Percentiles rank a stretch among this genome's conserved stretches.
phyloP scores from a whole-genome alignment of 2,797 vertebrate genomes.

The Perodicticus potto region DNA sequence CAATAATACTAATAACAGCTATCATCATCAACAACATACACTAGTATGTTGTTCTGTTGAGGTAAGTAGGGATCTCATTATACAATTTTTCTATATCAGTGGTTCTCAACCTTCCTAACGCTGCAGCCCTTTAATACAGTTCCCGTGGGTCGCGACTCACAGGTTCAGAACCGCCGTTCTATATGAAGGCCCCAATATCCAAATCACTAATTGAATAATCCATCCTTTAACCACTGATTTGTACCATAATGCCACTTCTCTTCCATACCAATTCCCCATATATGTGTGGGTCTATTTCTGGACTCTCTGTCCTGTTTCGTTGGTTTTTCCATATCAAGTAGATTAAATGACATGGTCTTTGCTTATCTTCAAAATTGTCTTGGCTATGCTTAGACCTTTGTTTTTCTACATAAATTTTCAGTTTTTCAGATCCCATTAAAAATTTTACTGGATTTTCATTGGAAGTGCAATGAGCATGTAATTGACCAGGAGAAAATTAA shows the following conservation, averaged over 20 bases:
- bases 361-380: neutral
- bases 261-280: neutral
- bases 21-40: neutral
- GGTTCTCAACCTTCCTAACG: too few species aligned
- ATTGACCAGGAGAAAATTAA: neutral
- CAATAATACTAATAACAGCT: too few species aligned
- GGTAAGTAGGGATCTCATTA: neutral
- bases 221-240: neutral
- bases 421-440: neutral
- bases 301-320: neutral
- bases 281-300: too few species aligned
- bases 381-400: neutral
- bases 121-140: too few species aligned
- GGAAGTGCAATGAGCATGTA: neutral
- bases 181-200: neutral
- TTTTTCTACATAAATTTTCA: neutral
- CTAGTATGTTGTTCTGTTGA: rapidly evolving
- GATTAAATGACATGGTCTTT: neutral
- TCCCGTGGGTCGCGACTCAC: too few species aligned
- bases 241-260: neutral
- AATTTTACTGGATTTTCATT: neutral
- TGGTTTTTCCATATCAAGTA: neutral
- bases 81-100: neutral
- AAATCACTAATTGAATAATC: neutral
- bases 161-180: neutral